A percentile compares a stretch with the other conserved stretches of the same genome.
Evolutionary conservation across 2,113 vertebrate genomes (phyloP).

Genomic region (Ptilorrhoa leucosticta): DNA sequence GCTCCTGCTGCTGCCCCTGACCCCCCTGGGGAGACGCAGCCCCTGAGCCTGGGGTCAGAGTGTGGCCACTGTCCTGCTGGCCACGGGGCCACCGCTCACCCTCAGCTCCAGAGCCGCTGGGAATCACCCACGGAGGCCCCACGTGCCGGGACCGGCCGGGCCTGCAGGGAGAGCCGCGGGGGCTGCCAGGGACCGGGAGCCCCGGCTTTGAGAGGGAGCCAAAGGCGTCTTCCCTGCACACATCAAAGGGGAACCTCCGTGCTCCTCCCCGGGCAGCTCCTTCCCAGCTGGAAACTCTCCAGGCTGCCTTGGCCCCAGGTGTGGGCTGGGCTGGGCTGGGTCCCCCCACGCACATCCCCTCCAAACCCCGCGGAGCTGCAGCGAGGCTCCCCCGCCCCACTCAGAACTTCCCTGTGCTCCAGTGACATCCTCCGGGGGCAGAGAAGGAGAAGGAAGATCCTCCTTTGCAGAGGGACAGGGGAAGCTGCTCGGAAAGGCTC

Average conservation of each 20-base stretch:
- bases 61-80: accelerated
- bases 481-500: not conserved
- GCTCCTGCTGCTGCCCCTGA: not conserved
- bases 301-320: not conserved
- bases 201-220: slow-evolving; percentile 11
- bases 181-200: not conserved
- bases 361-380: not conserved
- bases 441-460: not conserved
- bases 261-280: not conserved
- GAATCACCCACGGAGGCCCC: not conserved
- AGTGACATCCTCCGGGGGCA: not conserved
- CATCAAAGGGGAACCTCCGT: slow-evolving; percentile 31
- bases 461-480: not conserved
- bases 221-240: not conserved
- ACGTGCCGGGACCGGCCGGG: not conserved
- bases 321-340: not conserved
- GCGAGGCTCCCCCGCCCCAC: not conserved
- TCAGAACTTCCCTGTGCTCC: not conserved
- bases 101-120: accelerated
- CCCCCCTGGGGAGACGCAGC: accelerated
- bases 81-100: not conserved
- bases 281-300: not conserved
- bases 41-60: accelerated
- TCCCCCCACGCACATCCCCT: not conserved
- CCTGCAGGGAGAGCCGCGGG: accelerated